phyloP scores from a whole-genome alignment of 2,888 invertebrate genomes.

The Cephalotes varians region DNA sequence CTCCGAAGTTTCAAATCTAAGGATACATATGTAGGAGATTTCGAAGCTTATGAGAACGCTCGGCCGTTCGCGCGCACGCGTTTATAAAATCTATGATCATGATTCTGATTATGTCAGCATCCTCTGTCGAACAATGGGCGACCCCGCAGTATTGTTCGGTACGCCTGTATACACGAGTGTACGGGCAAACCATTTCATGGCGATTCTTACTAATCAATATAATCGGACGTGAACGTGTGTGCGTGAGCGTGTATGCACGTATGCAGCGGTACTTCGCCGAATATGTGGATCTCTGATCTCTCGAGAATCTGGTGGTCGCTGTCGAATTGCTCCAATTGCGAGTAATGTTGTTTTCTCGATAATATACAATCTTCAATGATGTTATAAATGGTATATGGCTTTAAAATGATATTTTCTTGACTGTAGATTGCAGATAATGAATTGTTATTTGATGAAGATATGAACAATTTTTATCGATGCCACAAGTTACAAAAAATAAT shows the following conservation, averaged over 20 bases:
- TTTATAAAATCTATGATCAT: conserved; percentile 78
- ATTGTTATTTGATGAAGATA: not conserved
- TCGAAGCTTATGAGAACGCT: conserved; percentile 55
- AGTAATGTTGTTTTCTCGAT: conserved; percentile 14
- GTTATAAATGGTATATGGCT: not conserved
- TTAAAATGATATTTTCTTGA: not conserved
- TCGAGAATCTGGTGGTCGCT: not conserved
- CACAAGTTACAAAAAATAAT: not conserved
- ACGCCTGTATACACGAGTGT: conserved; percentile 73
- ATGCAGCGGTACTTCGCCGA: not conserved
- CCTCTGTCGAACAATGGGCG: conserved; percentile 83
- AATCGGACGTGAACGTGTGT: conserved; percentile 69
- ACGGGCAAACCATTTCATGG: conserved; percentile 77
- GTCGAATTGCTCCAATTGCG: conserved; percentile 26
- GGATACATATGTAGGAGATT: not conserved
- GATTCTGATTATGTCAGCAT: conserved; percentile 85
- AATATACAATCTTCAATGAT: not conserved
- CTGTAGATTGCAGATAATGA: not conserved
- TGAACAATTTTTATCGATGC: not conserved
- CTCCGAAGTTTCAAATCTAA: not conserved
- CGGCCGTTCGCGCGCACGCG: conserved; percentile 62
- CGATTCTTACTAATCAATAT: conserved; percentile 81
- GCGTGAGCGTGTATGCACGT: not conserved
- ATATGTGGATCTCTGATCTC: conserved; percentile 25
- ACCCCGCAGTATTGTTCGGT: conserved; percentile 82